A percentile compares a stretch with the other conserved stretches of the same genome.
phyloP scores from a whole-genome alignment of 2,113 vertebrate species.

The Zosterops borbonicus region DNA sequence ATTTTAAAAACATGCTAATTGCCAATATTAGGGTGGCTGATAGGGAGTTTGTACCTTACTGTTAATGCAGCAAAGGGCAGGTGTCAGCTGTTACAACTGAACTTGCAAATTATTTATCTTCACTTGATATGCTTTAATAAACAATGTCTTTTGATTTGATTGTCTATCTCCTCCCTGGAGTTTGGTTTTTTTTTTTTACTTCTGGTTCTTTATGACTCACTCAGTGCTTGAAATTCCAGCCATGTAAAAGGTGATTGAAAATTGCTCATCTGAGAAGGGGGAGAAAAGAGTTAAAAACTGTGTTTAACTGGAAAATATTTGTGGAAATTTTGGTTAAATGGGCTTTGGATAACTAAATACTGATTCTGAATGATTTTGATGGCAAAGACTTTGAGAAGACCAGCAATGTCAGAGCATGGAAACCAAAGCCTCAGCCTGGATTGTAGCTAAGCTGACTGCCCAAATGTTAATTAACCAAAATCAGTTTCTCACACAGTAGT shows the following conservation, averaged over 20 bases:
- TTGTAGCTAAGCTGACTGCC: background rate
- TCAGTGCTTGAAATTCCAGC: background rate
- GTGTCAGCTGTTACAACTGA: background rate
- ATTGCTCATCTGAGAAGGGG: background rate
- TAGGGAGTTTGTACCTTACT: fast-evolving
- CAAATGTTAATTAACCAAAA: background rate
- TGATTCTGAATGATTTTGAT: background rate
- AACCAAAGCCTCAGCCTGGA: background rate
- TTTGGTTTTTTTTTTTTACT: background rate
- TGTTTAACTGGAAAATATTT: background rate
- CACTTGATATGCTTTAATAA: background rate
- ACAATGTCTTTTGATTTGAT: background rate
- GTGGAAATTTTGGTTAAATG: background rate
- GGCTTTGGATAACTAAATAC: background rate
- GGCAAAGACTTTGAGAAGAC: background rate
- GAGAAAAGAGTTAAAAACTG: background rate
- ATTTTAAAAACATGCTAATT: constrained; percentile 22
- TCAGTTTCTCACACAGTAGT: background rate
- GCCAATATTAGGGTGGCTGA: background rate
- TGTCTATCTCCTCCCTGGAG: background rate
- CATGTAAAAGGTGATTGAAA: background rate
- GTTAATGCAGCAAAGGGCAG: background rate
- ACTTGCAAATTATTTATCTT: background rate
- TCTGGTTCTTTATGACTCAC: background rate
- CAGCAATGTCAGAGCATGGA: background rate